These are phyloP conservation scores for Artibeus jamaicensis DNA, from an alignment of 2,797 vertebrate genomes.

Conservation along the genomic window DNA sequence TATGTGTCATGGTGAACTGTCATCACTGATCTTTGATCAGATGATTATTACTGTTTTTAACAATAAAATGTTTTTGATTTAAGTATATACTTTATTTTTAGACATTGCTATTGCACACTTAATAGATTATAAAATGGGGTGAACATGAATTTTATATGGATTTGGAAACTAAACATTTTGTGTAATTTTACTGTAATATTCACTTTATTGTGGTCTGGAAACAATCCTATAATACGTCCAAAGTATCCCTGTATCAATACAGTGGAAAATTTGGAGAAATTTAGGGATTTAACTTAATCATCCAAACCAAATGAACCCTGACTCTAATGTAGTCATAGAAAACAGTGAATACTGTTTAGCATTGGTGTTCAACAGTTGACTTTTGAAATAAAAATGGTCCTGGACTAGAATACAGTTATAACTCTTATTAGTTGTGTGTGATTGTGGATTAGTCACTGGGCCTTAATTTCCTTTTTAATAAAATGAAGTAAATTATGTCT, in stretches of 20 bases:
- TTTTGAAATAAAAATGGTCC: background rate
- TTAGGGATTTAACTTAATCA: background rate
- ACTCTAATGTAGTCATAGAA: background rate
- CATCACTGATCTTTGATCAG: background rate
- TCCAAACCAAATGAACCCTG: background rate
- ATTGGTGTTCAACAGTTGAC: background rate
- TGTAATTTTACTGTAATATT: background rate
- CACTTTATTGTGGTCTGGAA: background rate
- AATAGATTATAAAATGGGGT: background rate
- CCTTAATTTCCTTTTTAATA: background rate
- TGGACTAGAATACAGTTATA: background rate
- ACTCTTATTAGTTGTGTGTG: background rate
- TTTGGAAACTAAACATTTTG: background rate
- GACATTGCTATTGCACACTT: background rate
- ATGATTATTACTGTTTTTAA: background rate
- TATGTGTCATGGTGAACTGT: background rate
- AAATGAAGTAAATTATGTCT: background rate
- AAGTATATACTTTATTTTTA: background rate
- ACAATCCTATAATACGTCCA: background rate
- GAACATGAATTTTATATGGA: background rate
- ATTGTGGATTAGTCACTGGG: background rate
- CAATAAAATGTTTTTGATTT: background rate
- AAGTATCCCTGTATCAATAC: background rate
- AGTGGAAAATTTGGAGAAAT: background rate
- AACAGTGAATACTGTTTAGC: background rate